Percentiles rank a stretch among this genome's conserved stretches.
Conservation (phyloP, 2,888 invertebrate species). For the Nasonovia ribisnigri region DNA sequence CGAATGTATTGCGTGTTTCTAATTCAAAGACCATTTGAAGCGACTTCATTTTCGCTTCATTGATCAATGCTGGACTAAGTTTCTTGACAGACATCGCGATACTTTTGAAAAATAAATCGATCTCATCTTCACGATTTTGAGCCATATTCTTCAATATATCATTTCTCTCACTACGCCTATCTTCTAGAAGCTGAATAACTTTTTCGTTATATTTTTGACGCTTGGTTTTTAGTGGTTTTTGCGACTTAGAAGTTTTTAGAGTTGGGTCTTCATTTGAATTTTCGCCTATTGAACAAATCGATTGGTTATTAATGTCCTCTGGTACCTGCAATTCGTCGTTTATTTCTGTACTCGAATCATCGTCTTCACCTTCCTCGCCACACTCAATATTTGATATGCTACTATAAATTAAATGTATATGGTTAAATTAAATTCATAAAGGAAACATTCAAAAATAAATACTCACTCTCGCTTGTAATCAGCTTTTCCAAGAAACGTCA, state of each 20-base stretch:
- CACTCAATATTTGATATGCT: conserved; percentile 1
- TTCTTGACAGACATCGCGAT: conserved; percentile 56
- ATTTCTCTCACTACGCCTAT: not conserved
- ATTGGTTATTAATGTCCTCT: not conserved
- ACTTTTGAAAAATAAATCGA: conserved; percentile 59
- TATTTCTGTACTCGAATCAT: not conserved
- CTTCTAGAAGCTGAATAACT: not conserved
- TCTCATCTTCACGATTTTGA: conserved; percentile 50
- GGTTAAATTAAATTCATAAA: not conserved
- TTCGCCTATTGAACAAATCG: not conserved
- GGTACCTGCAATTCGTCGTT: not conserved
- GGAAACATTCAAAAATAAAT: not conserved
- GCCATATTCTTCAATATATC: not conserved
- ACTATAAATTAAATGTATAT: not conserved
- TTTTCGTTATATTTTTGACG: not conserved
- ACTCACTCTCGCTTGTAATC: not conserved
- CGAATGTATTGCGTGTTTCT: conserved; percentile 8
- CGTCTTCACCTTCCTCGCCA: not conserved
- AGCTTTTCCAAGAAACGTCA: not conserved
- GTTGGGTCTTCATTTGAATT: not conserved
- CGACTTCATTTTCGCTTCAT: conserved; percentile 58
- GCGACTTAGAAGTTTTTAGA: not conserved
- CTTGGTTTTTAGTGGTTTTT: not conserved
- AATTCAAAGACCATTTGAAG: conserved; percentile 48
- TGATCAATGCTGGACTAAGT: conserved; percentile 38